Evolutionary conservation across 2,888 invertebrate genomes (phyloP).

Genomic region (Meloe dianella): DNA sequence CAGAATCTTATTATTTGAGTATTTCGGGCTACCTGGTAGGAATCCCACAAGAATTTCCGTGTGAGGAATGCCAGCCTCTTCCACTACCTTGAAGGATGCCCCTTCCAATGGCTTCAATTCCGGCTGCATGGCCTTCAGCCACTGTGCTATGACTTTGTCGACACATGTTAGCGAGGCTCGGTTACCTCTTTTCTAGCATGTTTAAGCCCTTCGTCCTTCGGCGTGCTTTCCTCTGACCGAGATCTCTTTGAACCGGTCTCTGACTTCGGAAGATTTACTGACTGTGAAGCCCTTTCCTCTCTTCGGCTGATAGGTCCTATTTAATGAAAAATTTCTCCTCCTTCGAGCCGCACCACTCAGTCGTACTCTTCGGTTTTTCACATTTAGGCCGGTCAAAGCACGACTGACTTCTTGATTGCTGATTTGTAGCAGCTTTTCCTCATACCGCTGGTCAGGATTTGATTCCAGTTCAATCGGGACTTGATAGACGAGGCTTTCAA

Average conservation of each 20-base stretch:
- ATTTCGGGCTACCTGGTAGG: background rate
- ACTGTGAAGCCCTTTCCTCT: background rate
- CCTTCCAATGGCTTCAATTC: background rate
- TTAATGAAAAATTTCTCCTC: background rate
- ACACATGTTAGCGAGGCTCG: background rate
- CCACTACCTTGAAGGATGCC: conserved; percentile 14
- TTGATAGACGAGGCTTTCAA: background rate
- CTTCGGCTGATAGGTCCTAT: background rate
- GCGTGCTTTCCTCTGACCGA: background rate
- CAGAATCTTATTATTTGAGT: conserved; percentile 5
- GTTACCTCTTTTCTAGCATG: background rate
- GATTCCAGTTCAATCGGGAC: background rate
- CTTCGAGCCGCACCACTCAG: background rate
- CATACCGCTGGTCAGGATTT: background rate
- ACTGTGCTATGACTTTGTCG: background rate
- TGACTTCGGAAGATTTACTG: background rate
- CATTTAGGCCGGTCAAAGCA: background rate
- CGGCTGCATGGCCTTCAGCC: background rate
- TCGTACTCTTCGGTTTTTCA: background rate
- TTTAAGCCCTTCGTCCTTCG: background rate
- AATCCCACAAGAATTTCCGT: background rate
- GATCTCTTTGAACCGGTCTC: background rate
- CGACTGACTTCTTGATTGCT: background rate
- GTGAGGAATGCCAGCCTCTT: background rate
- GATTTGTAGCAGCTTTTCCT: background rate